Percentiles rank a stretch among this genome's conserved stretches.
These are phyloP conservation scores for Gallinago media DNA, from an alignment of 2,113 vertebrate species.

Conservation along the genomic window DNA sequence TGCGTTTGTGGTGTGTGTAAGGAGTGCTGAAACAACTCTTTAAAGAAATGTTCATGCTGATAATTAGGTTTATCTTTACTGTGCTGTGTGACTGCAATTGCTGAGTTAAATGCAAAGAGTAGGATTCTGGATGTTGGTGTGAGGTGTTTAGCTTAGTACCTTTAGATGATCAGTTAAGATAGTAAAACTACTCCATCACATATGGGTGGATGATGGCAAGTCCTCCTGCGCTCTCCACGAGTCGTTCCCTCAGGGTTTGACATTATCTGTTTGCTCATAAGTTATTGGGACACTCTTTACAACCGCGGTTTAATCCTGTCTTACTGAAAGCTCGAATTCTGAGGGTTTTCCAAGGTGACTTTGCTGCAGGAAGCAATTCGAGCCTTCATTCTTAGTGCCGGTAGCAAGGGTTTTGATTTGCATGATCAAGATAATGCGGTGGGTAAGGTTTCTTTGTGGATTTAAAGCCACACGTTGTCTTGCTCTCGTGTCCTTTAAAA, in stretches of 20 bases:
- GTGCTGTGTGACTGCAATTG: neutral
- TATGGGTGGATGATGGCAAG: rapidly evolving
- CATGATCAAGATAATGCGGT: neutral
- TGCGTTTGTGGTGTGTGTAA: neutral
- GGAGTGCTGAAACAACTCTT: neutral
- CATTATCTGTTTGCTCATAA: neutral
- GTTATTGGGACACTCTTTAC: neutral
- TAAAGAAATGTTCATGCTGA: too few relatives aligned
- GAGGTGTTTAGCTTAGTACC: neutral
- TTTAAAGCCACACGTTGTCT: neutral
- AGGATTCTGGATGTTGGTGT: neutral
- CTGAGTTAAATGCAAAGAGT: neutral
- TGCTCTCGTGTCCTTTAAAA: neutral
- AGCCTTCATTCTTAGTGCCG: neutral
- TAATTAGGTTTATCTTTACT: neutral
- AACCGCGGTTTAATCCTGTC: neutral
- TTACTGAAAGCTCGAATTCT: neutral
- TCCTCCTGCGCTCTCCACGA: neutral
- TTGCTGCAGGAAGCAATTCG: neutral
- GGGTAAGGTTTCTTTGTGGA: neutral
- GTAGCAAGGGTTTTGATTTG: neutral
- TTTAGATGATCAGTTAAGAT: neutral
- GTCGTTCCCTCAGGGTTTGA: neutral
- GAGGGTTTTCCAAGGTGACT: neutral
- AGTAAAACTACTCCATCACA: neutral